Percentiles rank a stretch among this genome's conserved stretches.
phyloP scores from a whole-genome alignment of 2,888 invertebrate genomes.

The Netelia melanura region DNA sequence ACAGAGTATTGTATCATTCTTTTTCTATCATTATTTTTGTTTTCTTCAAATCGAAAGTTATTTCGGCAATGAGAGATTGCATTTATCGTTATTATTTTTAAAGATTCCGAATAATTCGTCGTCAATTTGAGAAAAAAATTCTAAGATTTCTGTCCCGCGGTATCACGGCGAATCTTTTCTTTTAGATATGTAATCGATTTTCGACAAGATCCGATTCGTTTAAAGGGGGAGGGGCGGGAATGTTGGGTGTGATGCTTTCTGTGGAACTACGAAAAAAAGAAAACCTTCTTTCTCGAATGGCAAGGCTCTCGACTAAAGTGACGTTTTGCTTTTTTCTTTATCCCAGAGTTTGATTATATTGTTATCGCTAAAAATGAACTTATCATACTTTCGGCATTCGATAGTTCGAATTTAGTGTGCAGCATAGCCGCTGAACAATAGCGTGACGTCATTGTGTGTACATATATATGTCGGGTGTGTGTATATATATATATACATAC shows the following conservation, averaged over 20 bases:
- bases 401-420: slow-evolving; percentile 5
- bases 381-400: slow-evolving; percentile 37
- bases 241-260: slow-evolving; percentile 9
- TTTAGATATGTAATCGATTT: slow-evolving; percentile 60
- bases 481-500: slow-evolving; percentile 10
- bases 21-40: too few species aligned
- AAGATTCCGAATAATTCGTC: slow-evolving; percentile 53
- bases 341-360: slow-evolving; percentile 34
- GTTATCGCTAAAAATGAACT: slow-evolving; percentile 17
- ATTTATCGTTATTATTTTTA: slow-evolving; percentile 9
- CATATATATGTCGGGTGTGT: background rate
- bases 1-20: slow-evolving; percentile 18
- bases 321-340: background rate
- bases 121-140: slow-evolving; percentile 38
- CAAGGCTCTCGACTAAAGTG: slow-evolving; percentile 39
- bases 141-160: slow-evolving; percentile 8
- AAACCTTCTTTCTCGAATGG: slow-evolving; percentile 20
- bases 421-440: slow-evolving; percentile 28
- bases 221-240: slow-evolving; percentile 22
- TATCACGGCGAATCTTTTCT: slow-evolving; percentile 16
- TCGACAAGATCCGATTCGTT: slow-evolving; percentile 21
- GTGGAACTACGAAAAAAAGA: slow-evolving; percentile 5
- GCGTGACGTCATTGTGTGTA: background rate
- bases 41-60: slow-evolving; percentile 34
- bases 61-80: slow-evolving; percentile 29